Percentiles rank a stretch among this genome's conserved stretches.
Evolutionary conservation across 1,140 invertebrate species (phyloP).

Genomic region (Penaeus japonicus): DNA sequence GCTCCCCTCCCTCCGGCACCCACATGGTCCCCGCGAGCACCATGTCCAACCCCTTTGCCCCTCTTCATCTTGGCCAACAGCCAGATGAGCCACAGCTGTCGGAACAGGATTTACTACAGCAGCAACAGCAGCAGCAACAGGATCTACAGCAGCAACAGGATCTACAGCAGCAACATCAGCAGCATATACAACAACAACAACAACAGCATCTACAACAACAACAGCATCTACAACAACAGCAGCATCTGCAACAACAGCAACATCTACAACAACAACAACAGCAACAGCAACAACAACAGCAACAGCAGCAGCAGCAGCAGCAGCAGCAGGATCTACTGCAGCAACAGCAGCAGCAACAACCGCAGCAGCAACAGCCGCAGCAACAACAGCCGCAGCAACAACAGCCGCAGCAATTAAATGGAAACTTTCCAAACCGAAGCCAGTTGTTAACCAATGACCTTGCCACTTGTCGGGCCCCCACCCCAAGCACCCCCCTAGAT

Average conservation of each 20-base stretch:
- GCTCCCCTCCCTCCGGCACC: conserved; percentile 26
- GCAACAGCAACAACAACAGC: no score
- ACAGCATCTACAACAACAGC: no score
- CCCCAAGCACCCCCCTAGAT: not conserved
- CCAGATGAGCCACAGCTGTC: not conserved
- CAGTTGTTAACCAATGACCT: not conserved
- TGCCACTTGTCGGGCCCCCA: not conserved
- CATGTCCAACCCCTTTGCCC: conserved; percentile 37
- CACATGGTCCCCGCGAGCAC: conserved; percentile 20
- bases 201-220: no score
- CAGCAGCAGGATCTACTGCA: not conserved
- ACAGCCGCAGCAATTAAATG: not conserved
- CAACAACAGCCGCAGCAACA: not conserved
- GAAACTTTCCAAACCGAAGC: not conserved
- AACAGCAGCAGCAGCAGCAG: no score
- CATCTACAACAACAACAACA: no score
- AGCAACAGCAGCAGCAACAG: not conserved
- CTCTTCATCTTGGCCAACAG: conserved; percentile 2
- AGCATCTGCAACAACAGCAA: no score
- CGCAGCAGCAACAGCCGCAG: not conserved
- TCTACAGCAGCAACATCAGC: not conserved
- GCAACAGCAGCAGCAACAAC: not conserved
- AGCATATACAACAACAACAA: no score
- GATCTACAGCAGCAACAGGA: not conserved
- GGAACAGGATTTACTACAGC: not conserved